Evolutionary conservation across 2,797 vertebrate genomes (phyloP).

Genomic region (Mormyrops attenuatus): DNA sequence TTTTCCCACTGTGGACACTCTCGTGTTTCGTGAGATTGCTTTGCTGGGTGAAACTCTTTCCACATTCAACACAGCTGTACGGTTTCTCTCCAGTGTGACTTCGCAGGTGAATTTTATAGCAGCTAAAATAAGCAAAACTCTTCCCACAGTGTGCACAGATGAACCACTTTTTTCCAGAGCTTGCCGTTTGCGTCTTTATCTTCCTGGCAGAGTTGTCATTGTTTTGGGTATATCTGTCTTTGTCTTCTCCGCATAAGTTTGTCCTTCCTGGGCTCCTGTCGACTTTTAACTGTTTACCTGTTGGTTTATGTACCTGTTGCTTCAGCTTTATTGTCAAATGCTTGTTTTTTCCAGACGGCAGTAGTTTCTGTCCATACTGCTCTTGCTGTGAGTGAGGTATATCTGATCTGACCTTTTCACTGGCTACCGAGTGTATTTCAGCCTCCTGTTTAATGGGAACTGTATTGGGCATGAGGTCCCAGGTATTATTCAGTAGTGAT

Average conservation of each 20-base stretch:
- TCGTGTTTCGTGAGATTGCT: constrained; percentile 60
- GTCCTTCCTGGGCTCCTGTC: constrained; percentile 25
- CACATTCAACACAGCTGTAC: constrained; percentile 54
- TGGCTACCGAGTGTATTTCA: background rate
- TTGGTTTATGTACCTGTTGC: constrained; percentile 9
- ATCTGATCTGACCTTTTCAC: constrained; percentile 30
- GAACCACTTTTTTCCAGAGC: constrained; percentile 51
- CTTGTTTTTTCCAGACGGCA: constrained; percentile 54
- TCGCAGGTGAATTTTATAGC: constrained; percentile 56
- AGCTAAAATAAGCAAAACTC: constrained; percentile 48
- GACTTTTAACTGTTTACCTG: constrained; percentile 2
- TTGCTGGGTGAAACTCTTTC: constrained; percentile 58
- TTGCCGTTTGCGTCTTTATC: constrained; percentile 42
- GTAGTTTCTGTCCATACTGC: constrained; percentile 42
- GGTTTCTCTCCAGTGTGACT: constrained; percentile 63
- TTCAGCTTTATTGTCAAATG: constrained; percentile 48
- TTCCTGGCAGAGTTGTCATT: constrained; percentile 35
- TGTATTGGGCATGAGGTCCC: constrained; percentile 6
- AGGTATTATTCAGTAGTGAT: constrained; percentile 16
- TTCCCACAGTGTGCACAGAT: constrained; percentile 57
- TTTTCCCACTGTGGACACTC: constrained; percentile 51
- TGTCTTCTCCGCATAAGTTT: constrained; percentile 36
- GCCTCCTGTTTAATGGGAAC: constrained; percentile 1
- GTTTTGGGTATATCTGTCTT: constrained; percentile 32
- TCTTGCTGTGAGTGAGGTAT: constrained; percentile 27